Evolutionary conservation across 2,113 vertebrate genomes (phyloP), one percentile per base, ranked within the genome.

Genomic region (Trogon melanurus): DNA sequence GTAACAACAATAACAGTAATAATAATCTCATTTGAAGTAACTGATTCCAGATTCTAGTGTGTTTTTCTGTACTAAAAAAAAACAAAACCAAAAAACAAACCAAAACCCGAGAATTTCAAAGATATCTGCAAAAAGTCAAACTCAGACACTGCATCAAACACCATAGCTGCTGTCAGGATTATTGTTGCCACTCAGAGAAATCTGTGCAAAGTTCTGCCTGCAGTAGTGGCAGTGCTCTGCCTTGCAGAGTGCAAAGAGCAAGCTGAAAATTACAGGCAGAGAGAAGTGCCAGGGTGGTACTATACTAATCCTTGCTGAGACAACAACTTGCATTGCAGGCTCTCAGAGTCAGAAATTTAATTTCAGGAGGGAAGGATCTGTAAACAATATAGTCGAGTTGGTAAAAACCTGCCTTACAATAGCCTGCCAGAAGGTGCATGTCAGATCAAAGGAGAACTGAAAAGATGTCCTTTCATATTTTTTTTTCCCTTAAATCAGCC

Each of bases 361-460:
- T 96, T 96, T 94, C 70, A 27, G 56, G 94, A 91, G 45, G 90
- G 87, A 96, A 79, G 91, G 80, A 56, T 96, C 85, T 91, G 96
- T 93, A 61, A 95, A 97, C 80, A 95, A 88, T 96, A 86, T 50
- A 82, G 72, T 38, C 56, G 91, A 91, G 70, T 67, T 78, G 69
- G 69, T 91, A 91, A 93, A 94, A 97, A 86, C 76, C 87, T 81
- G 88, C 65, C 54, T 87, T 85, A 89, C 58, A 93, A 87, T 66
- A 66, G 73, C 95, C 75, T 96, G 67, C 54, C 94, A 96, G 79
- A 93, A 89, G 97, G 93, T 93, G 79, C 93, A 89, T 97, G 97
- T 96, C 92, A 96, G 88, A 97, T 96, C 93, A 96, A 95, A 96
- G 83, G 92, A 76, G 91, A 93, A 66, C 30, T 93, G 93, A 76